These are phyloP conservation scores for Cecropterus lyciades DNA, from an alignment of 1,140 invertebrate species.

Conservation along the genomic window DNA sequence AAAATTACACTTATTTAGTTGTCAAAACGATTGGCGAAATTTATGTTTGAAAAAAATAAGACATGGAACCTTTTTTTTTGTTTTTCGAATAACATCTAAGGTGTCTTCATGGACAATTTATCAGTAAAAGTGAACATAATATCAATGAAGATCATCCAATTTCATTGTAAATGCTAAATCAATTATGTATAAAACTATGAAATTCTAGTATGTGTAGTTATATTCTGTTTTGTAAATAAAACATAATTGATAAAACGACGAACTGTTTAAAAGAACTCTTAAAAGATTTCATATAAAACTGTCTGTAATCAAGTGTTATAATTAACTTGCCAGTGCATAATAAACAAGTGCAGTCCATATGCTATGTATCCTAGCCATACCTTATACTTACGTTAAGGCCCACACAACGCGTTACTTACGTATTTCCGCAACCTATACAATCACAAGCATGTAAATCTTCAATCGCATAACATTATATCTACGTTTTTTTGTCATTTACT, in stretches of 20 bases:
- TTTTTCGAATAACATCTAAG: too few relatives aligned
- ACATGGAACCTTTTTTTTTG: too few relatives aligned
- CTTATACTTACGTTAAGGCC: slow-evolving; percentile 34
- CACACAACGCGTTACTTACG: slow-evolving; percentile 31
- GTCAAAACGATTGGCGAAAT: too few relatives aligned
- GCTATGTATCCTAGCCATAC: slow-evolving; percentile 22
- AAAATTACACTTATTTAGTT: not conserved
- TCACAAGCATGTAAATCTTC: slow-evolving; percentile 44
- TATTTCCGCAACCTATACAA: slow-evolving; percentile 12
- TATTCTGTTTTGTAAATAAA: slow-evolving; percentile 1
- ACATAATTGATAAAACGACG: not conserved
- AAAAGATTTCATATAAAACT: not conserved
- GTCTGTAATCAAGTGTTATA: slow-evolving; percentile 2
- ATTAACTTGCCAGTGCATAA: slow-evolving; percentile 10
- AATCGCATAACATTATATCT: slow-evolving; percentile 37
- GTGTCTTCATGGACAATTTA: too few relatives aligned
- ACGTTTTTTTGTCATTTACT: slow-evolving; percentile 72
- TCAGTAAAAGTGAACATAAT: not conserved
- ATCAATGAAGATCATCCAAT: not conserved
- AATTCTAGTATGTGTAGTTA: not conserved
- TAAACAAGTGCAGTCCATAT: not conserved
- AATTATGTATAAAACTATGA: not conserved
- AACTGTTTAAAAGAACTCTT: not conserved
- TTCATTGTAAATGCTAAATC: not conserved
- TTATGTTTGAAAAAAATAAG: too few relatives aligned